Conservation (phyloP, 2,113 vertebrate genomes). For the Asarcornis scutulata region DNA sequence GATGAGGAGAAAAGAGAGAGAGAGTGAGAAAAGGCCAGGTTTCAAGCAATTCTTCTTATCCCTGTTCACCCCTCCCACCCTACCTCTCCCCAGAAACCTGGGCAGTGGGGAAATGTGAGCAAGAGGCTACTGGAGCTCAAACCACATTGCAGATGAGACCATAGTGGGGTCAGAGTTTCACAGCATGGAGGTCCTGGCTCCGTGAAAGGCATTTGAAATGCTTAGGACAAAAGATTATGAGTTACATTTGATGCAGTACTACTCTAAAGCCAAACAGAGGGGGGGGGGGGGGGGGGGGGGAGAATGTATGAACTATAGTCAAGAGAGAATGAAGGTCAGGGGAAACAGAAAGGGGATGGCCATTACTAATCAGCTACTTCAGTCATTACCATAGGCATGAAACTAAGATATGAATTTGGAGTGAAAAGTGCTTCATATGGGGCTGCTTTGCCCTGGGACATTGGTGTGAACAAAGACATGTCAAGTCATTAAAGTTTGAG, state of each 20-base stretch:
- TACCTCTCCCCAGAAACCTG: neutral
- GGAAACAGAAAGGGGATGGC: neutral
- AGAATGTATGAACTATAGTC: neutral
- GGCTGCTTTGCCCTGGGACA: slow-evolving; percentile 22
- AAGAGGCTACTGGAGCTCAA: neutral
- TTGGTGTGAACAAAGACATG: slow-evolving; percentile 45
- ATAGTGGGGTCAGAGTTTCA: neutral
- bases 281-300: neutral
- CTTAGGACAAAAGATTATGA: neutral
- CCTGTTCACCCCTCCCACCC: neutral
- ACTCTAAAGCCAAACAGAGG: neutral
- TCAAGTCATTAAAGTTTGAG: slow-evolving; percentile 28
- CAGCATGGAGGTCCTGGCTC: neutral
- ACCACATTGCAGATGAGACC: neutral
- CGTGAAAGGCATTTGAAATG: neutral
- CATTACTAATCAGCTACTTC: slow-evolving; percentile 35
- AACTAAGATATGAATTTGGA: slow-evolving; percentile 9
- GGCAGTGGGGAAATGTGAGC: neutral
- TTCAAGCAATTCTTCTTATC: neutral
- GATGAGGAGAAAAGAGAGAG: neutral
- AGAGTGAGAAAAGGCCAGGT: neutral
- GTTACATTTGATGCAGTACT: neutral
- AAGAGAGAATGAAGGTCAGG: neutral
- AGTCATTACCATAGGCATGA: neutral
- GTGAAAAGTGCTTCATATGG: neutral